A percentile compares a stretch with the other conserved stretches of the same genome.
Evolutionary conservation across 1,140 invertebrate genomes (phyloP).

Genomic region (Myzus persicae): DNA sequence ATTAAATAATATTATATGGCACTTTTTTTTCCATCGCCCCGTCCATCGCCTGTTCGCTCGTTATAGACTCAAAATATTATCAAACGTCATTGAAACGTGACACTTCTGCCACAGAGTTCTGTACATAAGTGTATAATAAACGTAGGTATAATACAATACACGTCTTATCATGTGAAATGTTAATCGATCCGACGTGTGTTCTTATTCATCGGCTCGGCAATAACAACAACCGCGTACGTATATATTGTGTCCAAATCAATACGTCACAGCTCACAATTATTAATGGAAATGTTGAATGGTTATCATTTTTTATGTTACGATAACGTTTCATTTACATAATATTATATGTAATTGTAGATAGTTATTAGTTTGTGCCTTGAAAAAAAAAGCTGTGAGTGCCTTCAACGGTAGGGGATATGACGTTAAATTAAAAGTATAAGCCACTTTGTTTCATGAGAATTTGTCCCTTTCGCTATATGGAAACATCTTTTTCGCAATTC

Average conservation of each 20-base stretch:
- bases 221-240: not conserved
- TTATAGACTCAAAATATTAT: not conserved
- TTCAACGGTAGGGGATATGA: too few species aligned
- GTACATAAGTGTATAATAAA: not conserved
- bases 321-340: not conserved
- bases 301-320: not conserved
- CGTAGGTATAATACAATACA: not conserved
- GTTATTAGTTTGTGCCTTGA: too few species aligned
- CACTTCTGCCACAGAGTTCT: not conserved
- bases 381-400: not conserved
- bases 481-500: too few species aligned
- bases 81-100: not conserved
- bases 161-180: constrained; percentile 1
- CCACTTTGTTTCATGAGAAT: too few species aligned
- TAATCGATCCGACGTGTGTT: not conserved
- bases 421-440: too few species aligned
- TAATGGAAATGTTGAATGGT: not conserved
- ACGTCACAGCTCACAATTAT: not conserved
- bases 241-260: not conserved
- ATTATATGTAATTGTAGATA: not conserved
- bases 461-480: too few species aligned
- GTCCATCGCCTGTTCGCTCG: not conserved
- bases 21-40: not conserved
- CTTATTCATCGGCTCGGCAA: not conserved
- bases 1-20: not conserved